phyloP scores from a whole-genome alignment of 2,888 invertebrate species.

The Sceliomorpha sp. region DNA sequence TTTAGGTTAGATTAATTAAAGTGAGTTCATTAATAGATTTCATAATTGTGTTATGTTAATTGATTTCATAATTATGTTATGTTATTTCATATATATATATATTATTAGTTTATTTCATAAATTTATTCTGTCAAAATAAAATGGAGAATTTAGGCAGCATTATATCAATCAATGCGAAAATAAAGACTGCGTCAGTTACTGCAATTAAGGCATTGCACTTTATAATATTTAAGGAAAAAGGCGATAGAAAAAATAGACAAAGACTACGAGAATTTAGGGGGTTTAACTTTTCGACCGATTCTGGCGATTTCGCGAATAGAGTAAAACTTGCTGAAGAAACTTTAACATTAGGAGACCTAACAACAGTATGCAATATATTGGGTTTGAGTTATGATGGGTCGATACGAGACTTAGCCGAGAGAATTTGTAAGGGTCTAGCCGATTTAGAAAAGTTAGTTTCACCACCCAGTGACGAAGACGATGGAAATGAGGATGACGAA shows the following conservation, averaged over 20 bases:
- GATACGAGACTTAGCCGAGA: not conserved
- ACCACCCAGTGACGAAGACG: not conserved
- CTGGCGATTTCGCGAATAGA: not conserved
- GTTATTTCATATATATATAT: too few species aligned
- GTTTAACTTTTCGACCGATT: not conserved
- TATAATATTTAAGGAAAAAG: constrained; percentile 17
- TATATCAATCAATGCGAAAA: constrained; percentile 5
- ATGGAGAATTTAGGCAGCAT: constrained; percentile 13
- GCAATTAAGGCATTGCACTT: constrained; percentile 11
- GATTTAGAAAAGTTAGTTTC: not conserved
- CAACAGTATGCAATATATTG: constrained; percentile 3
- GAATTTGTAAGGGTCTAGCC: not conserved
- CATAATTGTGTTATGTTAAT: not conserved
- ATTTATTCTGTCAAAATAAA: constrained; percentile 2
- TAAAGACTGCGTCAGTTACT: not conserved
- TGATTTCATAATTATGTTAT: too few species aligned
- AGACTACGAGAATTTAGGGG: constrained; percentile 4
- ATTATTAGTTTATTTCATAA: not conserved
- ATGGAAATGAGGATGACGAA: constrained; percentile 1
- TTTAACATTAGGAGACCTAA: constrained; percentile 7
- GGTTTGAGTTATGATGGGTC: not conserved
- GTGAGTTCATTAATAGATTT: not conserved
- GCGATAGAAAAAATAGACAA: constrained; percentile 2
- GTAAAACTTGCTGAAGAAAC: not conserved
- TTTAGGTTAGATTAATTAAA: constrained; percentile 1